phyloP scores from a whole-genome alignment of 92 coral and sea anemone genomes.

The Siderastrea radians region DNA sequence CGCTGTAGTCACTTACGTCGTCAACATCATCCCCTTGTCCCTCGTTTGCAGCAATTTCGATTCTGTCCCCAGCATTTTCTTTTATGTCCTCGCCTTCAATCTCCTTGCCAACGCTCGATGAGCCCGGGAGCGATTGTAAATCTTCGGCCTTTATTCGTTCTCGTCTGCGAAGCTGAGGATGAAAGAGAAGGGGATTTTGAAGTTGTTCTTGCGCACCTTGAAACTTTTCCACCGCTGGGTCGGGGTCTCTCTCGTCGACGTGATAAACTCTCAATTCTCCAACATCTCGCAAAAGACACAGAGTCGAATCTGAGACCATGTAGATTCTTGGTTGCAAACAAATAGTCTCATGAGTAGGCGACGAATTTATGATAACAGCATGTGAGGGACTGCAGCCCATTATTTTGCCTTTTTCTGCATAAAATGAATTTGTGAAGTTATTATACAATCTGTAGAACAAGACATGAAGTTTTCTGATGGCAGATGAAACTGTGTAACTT shows the following conservation, averaged over 20 bases:
- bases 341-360: slow-evolving; percentile 65
- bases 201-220: slow-evolving; percentile 79
- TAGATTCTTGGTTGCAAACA: slow-evolving; percentile 93
- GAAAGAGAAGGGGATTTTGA: slow-evolving; percentile 81
- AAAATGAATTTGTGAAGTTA: neutral
- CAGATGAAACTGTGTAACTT: slow-evolving; percentile 1
- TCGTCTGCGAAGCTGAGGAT: slow-evolving; percentile 66
- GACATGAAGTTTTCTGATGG: neutral
- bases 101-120: slow-evolving; percentile 20
- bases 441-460: neutral
- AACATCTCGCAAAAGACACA: slow-evolving; percentile 89
- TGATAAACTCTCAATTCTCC: slow-evolving; percentile 90
- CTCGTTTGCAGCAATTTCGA: neutral
- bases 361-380: slow-evolving; percentile 84
- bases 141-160: slow-evolving; percentile 19
- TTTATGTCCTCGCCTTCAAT: neutral
- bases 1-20: neutral
- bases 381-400: slow-evolving; percentile 99
- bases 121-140: slow-evolving; percentile 18
- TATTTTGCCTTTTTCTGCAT: neutral
- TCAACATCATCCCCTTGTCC: slow-evolving; percentile 6
- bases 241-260: slow-evolving; percentile 86
- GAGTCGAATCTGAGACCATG: slow-evolving; percentile 94
- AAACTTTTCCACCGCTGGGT: slow-evolving; percentile 65
- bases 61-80: neutral